These are phyloP conservation scores for Caenorhabditis plicata DNA, from an alignment of 2,888 invertebrate genomes.

Conservation along the genomic window DNA sequence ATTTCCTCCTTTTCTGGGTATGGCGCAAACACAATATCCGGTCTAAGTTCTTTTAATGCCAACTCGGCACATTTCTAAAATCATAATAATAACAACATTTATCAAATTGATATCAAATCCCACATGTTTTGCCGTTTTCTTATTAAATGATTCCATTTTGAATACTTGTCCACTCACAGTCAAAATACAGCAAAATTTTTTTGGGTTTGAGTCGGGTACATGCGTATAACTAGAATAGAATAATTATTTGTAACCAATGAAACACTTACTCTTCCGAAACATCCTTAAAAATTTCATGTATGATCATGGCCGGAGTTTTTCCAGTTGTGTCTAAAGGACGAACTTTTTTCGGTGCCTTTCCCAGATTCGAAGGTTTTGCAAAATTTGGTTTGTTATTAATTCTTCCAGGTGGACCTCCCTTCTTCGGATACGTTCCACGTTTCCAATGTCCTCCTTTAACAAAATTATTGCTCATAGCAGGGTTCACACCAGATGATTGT, in stretches of 20 bases:
- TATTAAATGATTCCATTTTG: constrained; percentile 25
- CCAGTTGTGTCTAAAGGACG: constrained; percentile 11
- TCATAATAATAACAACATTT: too few relatives aligned
- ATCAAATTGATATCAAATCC: too few relatives aligned
- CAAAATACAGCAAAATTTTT: constrained; percentile 25
- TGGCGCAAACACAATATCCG: constrained; percentile 31
- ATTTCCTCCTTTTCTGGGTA: constrained; percentile 21
- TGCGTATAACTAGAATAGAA: constrained; percentile 12
- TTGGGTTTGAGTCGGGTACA: constrained; percentile 8
- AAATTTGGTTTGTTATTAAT: too few relatives aligned
- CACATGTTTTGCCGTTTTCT: constrained; percentile 41
- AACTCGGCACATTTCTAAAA: constrained; percentile 32
- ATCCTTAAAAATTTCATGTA: constrained; percentile 36
- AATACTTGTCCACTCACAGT: constrained; percentile 15
- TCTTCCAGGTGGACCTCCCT: too few relatives aligned
- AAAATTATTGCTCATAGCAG: too few relatives aligned
- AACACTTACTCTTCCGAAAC: constrained; percentile 30
- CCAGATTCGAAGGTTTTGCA: not conserved
- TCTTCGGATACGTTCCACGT: too few relatives aligned
- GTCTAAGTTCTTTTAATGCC: constrained; percentile 26
- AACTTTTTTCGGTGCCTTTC: not conserved
- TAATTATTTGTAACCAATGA: not conserved
- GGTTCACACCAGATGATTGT: too few relatives aligned
- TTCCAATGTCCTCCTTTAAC: too few relatives aligned
- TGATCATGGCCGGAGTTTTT: constrained; percentile 39